phyloP scores from a whole-genome alignment of 2,113 vertebrate genomes.

The Neopipo cinnamomea region DNA sequence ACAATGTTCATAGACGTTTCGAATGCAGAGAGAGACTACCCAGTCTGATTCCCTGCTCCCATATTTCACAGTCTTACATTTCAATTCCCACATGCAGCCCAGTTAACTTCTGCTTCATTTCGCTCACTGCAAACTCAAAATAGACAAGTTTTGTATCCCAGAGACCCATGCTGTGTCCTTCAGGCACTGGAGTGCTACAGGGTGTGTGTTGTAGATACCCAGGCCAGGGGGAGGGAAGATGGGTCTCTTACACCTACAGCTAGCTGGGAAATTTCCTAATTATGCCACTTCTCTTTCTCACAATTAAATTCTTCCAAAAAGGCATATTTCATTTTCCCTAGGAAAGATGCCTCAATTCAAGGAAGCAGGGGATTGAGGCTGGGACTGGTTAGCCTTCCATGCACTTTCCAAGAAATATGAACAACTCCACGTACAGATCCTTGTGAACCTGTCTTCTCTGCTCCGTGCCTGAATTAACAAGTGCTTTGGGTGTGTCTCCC shows the following conservation, averaged over 20 bases:
- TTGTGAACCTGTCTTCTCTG: not conserved
- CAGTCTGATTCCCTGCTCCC: not conserved
- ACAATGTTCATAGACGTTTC: not conserved
- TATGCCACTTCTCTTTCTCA: not conserved
- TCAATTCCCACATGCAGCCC: not conserved
- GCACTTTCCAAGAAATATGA: fast-evolving
- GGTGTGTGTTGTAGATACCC: not conserved
- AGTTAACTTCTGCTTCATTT: not conserved
- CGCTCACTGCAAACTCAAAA: not conserved
- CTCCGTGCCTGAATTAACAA: not conserved
- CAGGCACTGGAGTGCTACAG: not conserved
- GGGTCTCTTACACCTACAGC: not conserved
- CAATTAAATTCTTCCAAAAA: not conserved
- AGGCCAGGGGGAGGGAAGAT: not conserved
- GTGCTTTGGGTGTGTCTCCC: not conserved
- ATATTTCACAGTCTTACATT: not conserved
- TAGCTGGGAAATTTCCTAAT: not conserved
- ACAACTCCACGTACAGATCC: fast-evolving
- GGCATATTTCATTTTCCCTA: not conserved
- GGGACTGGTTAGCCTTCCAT: not conserved
- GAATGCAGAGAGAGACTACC: not conserved
- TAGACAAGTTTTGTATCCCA: not conserved
- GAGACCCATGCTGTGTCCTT: not conserved
- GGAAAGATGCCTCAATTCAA: not conserved
- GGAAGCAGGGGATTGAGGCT: not conserved